Percentiles rank a stretch among this genome's conserved stretches.
phyloP scores from a whole-genome alignment of 2,113 vertebrate genomes.

The Anser cygnoides region DNA sequence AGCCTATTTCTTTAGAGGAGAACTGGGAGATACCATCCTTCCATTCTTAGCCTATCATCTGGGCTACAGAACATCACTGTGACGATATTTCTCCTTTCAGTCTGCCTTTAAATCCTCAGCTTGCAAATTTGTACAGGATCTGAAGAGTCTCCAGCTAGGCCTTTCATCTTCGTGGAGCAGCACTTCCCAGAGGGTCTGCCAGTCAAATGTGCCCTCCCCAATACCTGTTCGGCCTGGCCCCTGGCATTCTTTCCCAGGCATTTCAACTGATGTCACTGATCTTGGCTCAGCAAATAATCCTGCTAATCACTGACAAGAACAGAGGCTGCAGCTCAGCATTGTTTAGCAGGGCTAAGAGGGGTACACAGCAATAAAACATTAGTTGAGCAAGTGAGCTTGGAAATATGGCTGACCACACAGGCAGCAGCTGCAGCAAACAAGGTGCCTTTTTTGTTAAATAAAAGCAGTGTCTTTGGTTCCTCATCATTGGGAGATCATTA shows the following conservation, averaged over 20 bases:
- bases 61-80: background rate
- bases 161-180: constrained; percentile 29
- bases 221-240: background rate
- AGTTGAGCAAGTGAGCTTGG: background rate
- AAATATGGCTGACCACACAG: background rate
- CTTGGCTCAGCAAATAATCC: constrained; percentile 42
- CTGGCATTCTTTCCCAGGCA: constrained; percentile 2
- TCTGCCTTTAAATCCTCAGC: background rate
- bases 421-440: background rate
- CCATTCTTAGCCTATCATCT: background rate
- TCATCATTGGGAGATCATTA: background rate
- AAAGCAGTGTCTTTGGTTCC: background rate
- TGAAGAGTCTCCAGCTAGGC: background rate
- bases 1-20: background rate
- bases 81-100: background rate
- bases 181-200: constrained; percentile 23
- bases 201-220: background rate
- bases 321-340: background rate
- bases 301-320: constrained; percentile 34
- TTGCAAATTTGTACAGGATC: background rate
- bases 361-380: constrained; percentile 2
- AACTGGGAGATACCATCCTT: background rate
- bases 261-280: constrained; percentile 47
- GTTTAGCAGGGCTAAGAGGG: background rate
- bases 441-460: background rate